Evolutionary conservation across 1,140 invertebrate genomes (phyloP), one percentile per base, ranked within the genome.

Genomic region (Anthonomus grandis): DNA sequence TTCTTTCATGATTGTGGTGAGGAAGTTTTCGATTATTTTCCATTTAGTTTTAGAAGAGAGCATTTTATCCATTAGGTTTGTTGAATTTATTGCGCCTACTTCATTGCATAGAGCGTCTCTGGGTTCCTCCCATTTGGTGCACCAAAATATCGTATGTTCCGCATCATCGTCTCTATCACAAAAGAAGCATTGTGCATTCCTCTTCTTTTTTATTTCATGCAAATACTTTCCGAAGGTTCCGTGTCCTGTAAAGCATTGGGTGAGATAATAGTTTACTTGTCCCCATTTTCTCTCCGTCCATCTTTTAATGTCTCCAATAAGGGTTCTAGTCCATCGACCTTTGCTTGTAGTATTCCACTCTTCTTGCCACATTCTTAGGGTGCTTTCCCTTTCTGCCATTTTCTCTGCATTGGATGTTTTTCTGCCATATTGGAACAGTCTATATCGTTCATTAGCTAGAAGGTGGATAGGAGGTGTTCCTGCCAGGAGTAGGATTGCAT

Each of bases 391-490:
- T 9, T 21, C 5, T 9, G 23, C 15, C 9, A 10, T 22, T 21
- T 45, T 9, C 15, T 21, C 9, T 45, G 42, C 42, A 9, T 45
- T 15, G 8, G 15, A 9, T 22, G 15, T 45, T 6, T 50, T 21
- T 17, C 37, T 36, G 8, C 31, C 47, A 3, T 50, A 15, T 13
- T 21, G 2, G 22, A 4, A 59, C 3, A 45, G 44, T 2, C 8
- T 2, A 3, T 6, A 37, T 37, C 53, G 15, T 18, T 57, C 59
- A n/a, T 42, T 18, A 5, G 63, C 66, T 38, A 62, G 60, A 13
- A 70, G 51, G 52, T 69, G 65, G 1, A 67, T 65, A 6, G 66
- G 65, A 13, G 67, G 50, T 5, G 66, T 55, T 0, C 63, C 68
- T 4, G 65, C 66, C 4, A 72, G 38, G 6, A 70, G 67, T 0